Conservation (phyloP, 2,113 vertebrate species). For the Apeltes quadracus region DNA sequence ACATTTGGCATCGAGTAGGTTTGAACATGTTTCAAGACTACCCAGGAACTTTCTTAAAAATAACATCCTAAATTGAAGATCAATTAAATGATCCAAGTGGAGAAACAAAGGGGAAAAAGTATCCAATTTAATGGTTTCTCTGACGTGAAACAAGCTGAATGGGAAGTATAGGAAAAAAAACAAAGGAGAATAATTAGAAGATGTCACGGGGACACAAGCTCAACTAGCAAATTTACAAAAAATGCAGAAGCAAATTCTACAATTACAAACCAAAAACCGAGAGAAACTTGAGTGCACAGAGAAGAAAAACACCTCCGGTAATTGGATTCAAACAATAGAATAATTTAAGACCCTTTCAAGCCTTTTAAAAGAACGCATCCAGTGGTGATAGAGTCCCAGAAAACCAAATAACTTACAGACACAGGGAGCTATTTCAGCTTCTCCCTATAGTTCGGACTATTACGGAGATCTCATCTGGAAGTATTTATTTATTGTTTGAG, state of each 20-base stretch:
- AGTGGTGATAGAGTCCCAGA: neutral
- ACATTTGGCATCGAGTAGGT: neutral
- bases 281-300: neutral
- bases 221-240: neutral
- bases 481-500: constrained; percentile 17
- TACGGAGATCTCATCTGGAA: constrained; percentile 18
- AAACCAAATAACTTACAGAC: neutral
- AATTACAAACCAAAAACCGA: neutral
- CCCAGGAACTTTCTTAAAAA: neutral
- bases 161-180: neutral
- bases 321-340: constrained; percentile 6
- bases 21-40: neutral
- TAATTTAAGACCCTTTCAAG: neutral
- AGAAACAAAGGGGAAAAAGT: neutral
- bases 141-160: neutral
- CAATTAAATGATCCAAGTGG: neutral
- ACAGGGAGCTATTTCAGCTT: constrained; percentile 6
- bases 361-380: neutral
- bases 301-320: neutral
- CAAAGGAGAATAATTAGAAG: constrained; percentile 11
- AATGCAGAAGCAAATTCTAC: neutral
- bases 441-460: neutral
- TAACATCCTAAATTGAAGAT: neutral
- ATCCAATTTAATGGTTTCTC: neutral
- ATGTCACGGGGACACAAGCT: neutral